phyloP scores from a whole-genome alignment of 2,888 invertebrate species.

The Phaedon cochleariae region DNA sequence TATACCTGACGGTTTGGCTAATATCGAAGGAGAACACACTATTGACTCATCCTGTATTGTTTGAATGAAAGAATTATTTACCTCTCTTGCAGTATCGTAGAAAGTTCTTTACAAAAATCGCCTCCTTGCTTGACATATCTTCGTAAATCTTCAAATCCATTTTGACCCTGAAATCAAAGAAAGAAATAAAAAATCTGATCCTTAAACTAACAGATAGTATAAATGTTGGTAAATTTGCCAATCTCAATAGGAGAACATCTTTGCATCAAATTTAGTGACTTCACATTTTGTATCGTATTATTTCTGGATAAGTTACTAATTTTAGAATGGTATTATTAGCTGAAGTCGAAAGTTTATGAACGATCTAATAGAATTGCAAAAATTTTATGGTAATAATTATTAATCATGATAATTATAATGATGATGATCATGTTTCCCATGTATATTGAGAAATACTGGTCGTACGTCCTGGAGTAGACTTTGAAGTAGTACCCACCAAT shows the following conservation, averaged over 20 bases:
- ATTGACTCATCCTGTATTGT: no score
- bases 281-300: background rate
- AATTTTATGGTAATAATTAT: no score
- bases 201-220: background rate
- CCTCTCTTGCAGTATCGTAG: constrained; percentile 91
- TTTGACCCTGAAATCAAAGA: constrained; percentile 78
- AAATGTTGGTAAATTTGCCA: background rate
- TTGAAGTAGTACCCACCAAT: no score
- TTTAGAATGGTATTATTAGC: background rate
- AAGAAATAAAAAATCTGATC: constrained; percentile 13
- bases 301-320: background rate
- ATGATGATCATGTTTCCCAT: no score
- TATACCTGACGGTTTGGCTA: no score
- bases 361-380: background rate
- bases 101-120: constrained; percentile 92
- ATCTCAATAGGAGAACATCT: background rate
- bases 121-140: constrained; percentile 94
- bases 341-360: background rate
- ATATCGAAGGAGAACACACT: no score
- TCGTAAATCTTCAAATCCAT: constrained; percentile 92
- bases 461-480: no score
- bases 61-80: no score
- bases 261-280: background rate
- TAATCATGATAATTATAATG: no score
- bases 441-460: no score